Evolutionary conservation across 2,888 invertebrate species (phyloP).

Genomic region (Byasa hedistus): DNA sequence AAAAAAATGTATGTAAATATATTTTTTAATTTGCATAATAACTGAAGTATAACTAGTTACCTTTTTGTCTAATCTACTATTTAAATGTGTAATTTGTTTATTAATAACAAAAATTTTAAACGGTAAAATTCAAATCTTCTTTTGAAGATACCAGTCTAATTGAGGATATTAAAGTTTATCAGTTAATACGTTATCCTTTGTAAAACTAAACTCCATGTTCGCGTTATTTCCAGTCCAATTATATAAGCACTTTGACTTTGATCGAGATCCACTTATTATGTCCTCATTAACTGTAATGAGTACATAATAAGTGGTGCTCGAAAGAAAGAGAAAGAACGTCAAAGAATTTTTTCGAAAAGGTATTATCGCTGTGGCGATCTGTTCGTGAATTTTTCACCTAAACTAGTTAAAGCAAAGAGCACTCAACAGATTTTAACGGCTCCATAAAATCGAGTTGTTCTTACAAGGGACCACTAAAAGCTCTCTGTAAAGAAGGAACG

Average conservation of each 20-base stretch:
- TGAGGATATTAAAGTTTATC: conserved; percentile 33
- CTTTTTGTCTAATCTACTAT: no score
- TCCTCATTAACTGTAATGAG: neutral
- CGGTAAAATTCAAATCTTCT: no score
- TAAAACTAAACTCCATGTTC: conserved; percentile 18
- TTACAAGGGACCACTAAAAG: conserved; percentile 10
- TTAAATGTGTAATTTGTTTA: no score
- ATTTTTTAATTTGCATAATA: no score
- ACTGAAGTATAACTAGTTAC: no score
- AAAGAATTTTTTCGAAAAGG: conserved; percentile 13
- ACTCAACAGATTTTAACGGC: conserved; percentile 21
- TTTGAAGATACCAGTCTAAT: no score
- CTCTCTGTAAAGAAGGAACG: conserved; percentile 1
- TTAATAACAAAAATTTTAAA: no score
- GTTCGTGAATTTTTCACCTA: conserved; percentile 18
- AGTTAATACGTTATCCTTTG: conserved; percentile 35
- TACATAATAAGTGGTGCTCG: no score
- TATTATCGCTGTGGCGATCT: conserved; percentile 4
- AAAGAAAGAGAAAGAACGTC: no score
- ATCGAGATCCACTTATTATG: conserved; percentile 21
- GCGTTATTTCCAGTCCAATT: conserved; percentile 12
- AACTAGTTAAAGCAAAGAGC: conserved; percentile 26
- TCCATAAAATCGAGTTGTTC: conserved; percentile 21
- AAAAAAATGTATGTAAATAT: no score
- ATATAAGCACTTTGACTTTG: conserved; percentile 13